These are phyloP conservation scores for Megaceryle alcyon DNA, from an alignment of 2,797 vertebrate genomes.

Conservation along the genomic window DNA sequence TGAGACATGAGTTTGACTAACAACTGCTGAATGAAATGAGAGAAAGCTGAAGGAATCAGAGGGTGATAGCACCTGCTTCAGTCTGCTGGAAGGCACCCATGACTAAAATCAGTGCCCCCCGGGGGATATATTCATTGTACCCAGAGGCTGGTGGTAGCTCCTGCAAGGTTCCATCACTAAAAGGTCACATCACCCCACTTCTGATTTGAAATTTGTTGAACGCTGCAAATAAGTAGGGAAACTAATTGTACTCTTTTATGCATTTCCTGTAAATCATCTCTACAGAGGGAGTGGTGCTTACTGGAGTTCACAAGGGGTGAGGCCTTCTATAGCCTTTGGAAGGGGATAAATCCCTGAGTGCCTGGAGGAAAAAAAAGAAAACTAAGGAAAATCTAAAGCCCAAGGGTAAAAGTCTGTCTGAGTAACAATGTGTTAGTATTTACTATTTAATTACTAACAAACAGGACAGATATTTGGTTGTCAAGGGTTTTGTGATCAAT, in stretches of 20 bases:
- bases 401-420: not conserved
- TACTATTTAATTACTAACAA: not conserved
- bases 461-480: not conserved
- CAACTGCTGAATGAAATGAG: not conserved
- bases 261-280: not conserved
- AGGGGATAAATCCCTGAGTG: not conserved
- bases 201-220: not conserved
- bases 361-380: not conserved
- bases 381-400: not conserved
- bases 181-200: not conserved
- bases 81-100: not conserved
- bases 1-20: not conserved
- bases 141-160: not conserved
- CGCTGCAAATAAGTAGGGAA: not conserved
- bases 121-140: not conserved
- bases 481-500: not conserved
- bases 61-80: not conserved
- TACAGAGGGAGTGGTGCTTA: not conserved
- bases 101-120: not conserved
- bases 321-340: not conserved
- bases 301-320: not conserved
- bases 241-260: not conserved
- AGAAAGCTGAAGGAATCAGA: slow-evolving; percentile 24
- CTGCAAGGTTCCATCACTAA: not conserved
- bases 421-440: not conserved